Evolutionary conservation across 2,113 vertebrate species (phyloP).

Genomic region (Catharus bicknelli): DNA sequence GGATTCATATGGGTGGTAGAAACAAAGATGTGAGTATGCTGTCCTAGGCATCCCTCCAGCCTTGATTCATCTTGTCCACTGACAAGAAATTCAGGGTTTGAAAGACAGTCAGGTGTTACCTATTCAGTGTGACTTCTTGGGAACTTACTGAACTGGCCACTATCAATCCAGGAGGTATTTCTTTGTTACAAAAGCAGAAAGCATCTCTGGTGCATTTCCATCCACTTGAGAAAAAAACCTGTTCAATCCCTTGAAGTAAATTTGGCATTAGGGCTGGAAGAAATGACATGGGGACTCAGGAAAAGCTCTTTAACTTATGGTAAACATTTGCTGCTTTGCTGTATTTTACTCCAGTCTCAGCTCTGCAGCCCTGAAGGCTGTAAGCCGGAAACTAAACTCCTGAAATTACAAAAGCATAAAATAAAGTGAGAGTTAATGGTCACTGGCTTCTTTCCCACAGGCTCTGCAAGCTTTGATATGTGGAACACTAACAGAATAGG

Average conservation of each 20-base stretch:
- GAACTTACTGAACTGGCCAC: background rate
- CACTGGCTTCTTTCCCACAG: background rate
- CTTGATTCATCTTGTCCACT: background rate
- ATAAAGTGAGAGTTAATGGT: conserved; percentile 27
- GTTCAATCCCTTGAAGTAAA: background rate
- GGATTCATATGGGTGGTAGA: background rate
- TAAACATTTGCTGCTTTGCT: background rate
- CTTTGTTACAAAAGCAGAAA: background rate
- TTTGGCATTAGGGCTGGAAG: background rate
- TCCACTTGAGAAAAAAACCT: background rate
- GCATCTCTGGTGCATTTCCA: background rate
- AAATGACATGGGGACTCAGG: background rate
- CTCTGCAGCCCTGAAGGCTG: background rate
- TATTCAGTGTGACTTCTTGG: background rate
- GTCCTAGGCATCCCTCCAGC: background rate
- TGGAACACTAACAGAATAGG: background rate
- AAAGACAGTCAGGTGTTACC: background rate
- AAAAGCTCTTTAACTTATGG: background rate
- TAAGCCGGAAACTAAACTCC: background rate
- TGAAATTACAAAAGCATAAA: background rate
- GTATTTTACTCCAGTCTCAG: background rate
- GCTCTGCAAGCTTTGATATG: background rate
- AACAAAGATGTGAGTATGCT: background rate
- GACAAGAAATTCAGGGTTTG: background rate
- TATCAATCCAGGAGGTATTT: background rate